A percentile compares a stretch with the other conserved stretches of the same genome.
These are phyloP conservation scores for Ptychoptera albimana DNA, from an alignment of 2,888 invertebrate species.

Conservation along the genomic window DNA sequence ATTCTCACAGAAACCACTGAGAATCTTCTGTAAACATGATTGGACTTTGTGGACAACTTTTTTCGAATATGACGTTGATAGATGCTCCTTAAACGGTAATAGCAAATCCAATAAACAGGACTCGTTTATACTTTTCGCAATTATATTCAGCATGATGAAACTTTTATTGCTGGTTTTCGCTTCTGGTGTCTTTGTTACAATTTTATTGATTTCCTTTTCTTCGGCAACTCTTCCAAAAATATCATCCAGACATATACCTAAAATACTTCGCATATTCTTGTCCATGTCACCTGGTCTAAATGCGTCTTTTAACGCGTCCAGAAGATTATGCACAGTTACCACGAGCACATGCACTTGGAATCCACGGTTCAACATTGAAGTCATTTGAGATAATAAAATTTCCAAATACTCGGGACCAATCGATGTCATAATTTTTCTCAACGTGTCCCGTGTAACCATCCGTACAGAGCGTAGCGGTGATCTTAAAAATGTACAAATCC, in stretches of 20 bases:
- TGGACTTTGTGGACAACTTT: conserved; percentile 64
- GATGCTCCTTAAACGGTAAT: conserved; percentile 63
- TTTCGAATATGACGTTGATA: conserved; percentile 61
- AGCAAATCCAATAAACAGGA: conserved; percentile 59
- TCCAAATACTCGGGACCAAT: conserved; percentile 71
- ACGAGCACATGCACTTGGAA: conserved; percentile 90
- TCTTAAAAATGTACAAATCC: conserved; percentile 78
- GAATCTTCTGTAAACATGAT: conserved; percentile 63
- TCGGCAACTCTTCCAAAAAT: conserved; percentile 76
- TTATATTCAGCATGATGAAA: conserved; percentile 66
- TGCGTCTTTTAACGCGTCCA: conserved; percentile 52
- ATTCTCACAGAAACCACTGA: conserved; percentile 71
- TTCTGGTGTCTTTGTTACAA: conserved; percentile 65
- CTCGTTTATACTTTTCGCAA: conserved; percentile 64
- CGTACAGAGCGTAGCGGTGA: conserved; percentile 79
- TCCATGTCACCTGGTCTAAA: conserved; percentile 69
- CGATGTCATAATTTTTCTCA: conserved; percentile 76
- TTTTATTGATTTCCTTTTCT: conserved; percentile 80
- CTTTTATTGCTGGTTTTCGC: conserved; percentile 73
- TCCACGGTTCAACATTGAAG: conserved; percentile 64
- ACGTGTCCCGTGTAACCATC: conserved; percentile 69
- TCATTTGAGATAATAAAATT: conserved; percentile 64
- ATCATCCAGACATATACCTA: conserved; percentile 75
- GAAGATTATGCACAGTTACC: conserved; percentile 70
- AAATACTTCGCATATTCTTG: conserved; percentile 53